Conservation (phyloP, 1,140 invertebrate species). For the Cotesia glomerata region DNA sequence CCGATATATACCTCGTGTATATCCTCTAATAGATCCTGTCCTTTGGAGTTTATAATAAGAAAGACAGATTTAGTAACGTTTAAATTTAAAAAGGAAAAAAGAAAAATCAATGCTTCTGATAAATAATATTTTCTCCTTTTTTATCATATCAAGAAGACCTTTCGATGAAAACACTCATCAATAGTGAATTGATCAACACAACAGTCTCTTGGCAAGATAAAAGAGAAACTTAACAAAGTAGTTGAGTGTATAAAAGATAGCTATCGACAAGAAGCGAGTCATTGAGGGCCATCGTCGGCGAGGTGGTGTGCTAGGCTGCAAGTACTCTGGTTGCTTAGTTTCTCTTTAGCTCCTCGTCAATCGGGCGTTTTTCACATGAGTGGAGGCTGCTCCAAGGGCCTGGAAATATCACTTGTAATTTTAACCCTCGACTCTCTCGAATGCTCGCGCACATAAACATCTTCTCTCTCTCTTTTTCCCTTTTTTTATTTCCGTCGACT, state of each 20-base stretch:
- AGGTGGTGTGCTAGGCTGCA: background rate
- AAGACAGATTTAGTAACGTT: background rate
- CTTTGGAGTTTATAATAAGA: background rate
- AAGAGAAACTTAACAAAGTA: background rate
- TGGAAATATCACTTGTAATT: too few relatives aligned
- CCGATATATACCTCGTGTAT: background rate
- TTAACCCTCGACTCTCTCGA: too few relatives aligned
- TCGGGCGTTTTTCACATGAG: too few relatives aligned
- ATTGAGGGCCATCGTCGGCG: constrained; percentile 10
- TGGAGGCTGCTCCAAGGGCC: too few relatives aligned
- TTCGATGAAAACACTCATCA: background rate
- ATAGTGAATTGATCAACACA: background rate
- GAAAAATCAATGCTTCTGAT: too few relatives aligned
- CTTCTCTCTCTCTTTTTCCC: too few relatives aligned
- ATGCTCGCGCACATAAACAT: too few relatives aligned
- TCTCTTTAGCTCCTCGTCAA: too few relatives aligned
- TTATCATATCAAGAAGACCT: too few relatives aligned
- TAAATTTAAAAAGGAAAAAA: too few relatives aligned
- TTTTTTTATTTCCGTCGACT: too few relatives aligned
- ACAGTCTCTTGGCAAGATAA: background rate
- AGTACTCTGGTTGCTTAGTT: background rate
- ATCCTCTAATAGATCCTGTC: background rate
- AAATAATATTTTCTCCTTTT: too few relatives aligned
- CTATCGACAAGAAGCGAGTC: constrained; percentile 7
- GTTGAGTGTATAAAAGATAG: constrained; percentile 13